A percentile compares a stretch with the other conserved stretches of the same genome.
These are phyloP conservation scores for Chloropsis hardwickii DNA, from an alignment of 2,113 vertebrate species.

Conservation along the genomic window DNA sequence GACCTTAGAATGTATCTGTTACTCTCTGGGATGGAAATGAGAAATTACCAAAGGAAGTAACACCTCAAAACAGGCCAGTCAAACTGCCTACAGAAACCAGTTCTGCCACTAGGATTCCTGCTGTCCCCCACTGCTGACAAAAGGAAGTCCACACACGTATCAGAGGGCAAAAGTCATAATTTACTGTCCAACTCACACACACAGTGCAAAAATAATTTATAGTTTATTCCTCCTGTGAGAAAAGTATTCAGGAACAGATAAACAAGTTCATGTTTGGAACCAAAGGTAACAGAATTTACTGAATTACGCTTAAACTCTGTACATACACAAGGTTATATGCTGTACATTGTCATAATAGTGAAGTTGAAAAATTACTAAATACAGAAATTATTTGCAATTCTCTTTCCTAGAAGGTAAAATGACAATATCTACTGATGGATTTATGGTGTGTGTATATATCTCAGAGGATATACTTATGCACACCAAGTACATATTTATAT, in stretches of 20 bases:
- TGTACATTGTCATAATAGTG: not conserved
- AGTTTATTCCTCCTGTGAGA: constrained; percentile 51
- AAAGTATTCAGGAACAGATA: constrained; percentile 42
- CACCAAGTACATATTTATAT: not conserved
- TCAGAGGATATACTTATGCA: not conserved
- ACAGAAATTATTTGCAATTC: constrained; percentile 13
- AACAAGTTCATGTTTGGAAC: constrained; percentile 23
- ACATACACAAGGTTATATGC: constrained; percentile 1
- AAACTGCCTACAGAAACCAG: not conserved
- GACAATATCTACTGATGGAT: not conserved
- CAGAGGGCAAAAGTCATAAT: not conserved
- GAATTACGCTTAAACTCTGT: not conserved
- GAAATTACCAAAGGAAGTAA: not conserved
- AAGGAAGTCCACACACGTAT: not conserved
- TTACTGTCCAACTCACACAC: constrained; percentile 26
- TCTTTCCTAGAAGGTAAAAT: constrained; percentile 11
- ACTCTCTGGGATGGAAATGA: not conserved
- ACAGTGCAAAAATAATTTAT: constrained; percentile 57
- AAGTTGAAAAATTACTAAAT: constrained; percentile 30
- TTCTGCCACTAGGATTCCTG: not conserved
- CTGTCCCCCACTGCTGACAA: not conserved
- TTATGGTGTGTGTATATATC: not conserved
- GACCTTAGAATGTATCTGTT: not conserved
- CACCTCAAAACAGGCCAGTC: not conserved
- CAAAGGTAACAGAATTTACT: constrained; percentile 12